A percentile compares a stretch with the other conserved stretches of the same genome.
phyloP scores from a whole-genome alignment of 2,113 vertebrate genomes.

The Onychorhynchus coronatus region DNA sequence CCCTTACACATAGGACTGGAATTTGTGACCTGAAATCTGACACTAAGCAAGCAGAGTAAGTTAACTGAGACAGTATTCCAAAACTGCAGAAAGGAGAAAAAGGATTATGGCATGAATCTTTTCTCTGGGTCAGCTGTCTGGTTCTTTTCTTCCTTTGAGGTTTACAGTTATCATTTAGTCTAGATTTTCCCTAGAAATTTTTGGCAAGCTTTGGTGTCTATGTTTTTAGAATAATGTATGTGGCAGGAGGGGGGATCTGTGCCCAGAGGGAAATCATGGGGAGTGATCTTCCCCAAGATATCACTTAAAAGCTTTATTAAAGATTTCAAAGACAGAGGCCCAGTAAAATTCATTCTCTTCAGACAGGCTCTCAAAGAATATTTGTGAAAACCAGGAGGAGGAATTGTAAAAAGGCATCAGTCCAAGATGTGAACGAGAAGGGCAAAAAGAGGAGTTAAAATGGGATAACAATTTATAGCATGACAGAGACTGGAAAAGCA shows the following conservation, averaged over 20 bases:
- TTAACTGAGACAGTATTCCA: neutral
- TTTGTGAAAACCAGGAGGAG: neutral
- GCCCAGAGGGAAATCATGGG: neutral
- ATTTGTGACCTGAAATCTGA: constrained; percentile 6
- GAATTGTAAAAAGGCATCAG: neutral
- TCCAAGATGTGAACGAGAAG: neutral
- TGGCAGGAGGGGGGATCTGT: fast-evolving
- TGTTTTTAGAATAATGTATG: neutral
- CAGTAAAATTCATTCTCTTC: neutral
- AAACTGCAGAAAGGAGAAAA: neutral
- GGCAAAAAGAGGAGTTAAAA: neutral
- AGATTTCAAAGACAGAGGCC: neutral
- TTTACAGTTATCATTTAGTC: neutral
- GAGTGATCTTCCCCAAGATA: neutral
- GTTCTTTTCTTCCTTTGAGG: constrained; percentile 12
- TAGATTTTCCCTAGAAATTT: neutral
- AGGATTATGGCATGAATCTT: neutral
- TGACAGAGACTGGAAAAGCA: neutral
- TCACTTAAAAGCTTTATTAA: neutral
- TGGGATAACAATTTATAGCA: neutral
- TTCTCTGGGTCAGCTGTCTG: neutral
- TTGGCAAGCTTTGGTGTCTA: neutral
- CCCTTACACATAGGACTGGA: neutral
- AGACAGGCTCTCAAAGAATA: neutral
- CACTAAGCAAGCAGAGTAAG: neutral